Evolutionary conservation across 2,797 vertebrate species (phyloP).

Genomic region (Paratrypauchen microcephalus): DNA sequence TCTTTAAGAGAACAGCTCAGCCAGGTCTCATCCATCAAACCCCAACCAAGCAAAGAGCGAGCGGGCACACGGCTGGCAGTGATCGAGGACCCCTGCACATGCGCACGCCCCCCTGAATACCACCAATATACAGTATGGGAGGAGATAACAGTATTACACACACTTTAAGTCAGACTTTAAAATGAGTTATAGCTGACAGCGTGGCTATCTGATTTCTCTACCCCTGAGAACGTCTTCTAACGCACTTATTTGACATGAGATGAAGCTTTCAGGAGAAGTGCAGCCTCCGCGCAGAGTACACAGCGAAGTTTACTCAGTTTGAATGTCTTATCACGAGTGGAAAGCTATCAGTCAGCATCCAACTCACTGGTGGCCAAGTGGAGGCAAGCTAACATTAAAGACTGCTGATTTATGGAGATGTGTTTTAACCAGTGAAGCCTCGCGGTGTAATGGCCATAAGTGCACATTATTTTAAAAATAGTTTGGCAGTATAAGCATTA

Average conservation of each 20-base stretch:
- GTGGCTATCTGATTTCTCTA: slow-evolving; percentile 50
- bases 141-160: slow-evolving; percentile 46
- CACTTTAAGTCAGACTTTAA: slow-evolving; percentile 43
- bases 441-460: slow-evolving; percentile 5
- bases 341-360: slow-evolving; percentile 31
- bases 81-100: slow-evolving; percentile 66
- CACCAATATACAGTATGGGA: slow-evolving; percentile 41
- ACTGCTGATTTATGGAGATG: slow-evolving; percentile 21
- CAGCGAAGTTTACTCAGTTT: slow-evolving; percentile 25
- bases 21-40: slow-evolving; percentile 76
- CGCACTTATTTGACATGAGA: slow-evolving; percentile 46
- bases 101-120: slow-evolving; percentile 13
- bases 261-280: slow-evolving; percentile 43
- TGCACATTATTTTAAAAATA: slow-evolving; percentile 8
- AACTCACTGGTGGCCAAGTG: slow-evolving; percentile 11
- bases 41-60: slow-evolving; percentile 72
- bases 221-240: slow-evolving; percentile 48
- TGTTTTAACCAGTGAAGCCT: slow-evolving; percentile 7
- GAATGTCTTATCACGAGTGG: slow-evolving; percentile 20
- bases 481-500: neutral
- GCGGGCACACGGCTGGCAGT: slow-evolving; percentile 62
- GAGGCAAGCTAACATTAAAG: slow-evolving; percentile 7
- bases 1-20: slow-evolving; percentile 74
- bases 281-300: slow-evolving; percentile 12
- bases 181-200: slow-evolving; percentile 52